Evolutionary conservation across 23 tunicate genomes (phyloP).

Genomic region (Styela plicata): DNA sequence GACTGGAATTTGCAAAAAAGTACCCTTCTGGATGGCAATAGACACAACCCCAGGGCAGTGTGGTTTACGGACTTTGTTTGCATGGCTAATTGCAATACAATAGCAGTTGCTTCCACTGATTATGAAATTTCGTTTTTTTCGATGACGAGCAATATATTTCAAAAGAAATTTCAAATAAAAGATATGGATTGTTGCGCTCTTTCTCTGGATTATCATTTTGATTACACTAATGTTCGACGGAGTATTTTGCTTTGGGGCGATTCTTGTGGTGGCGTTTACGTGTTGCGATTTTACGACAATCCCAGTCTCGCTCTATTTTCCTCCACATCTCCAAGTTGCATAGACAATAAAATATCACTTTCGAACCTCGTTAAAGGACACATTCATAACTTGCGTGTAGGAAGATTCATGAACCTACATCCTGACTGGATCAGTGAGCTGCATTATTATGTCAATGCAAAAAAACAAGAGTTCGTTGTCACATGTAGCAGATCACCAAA

Average conservation of each 20-base stretch:
- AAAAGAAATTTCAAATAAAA: conserved; percentile 68
- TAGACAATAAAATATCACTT: conserved; percentile 37
- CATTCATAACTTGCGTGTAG: conserved; percentile 38
- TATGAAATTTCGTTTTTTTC: conserved; percentile 71
- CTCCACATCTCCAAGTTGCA: conserved; percentile 16
- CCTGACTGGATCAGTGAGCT: conserved; percentile 76
- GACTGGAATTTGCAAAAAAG: conserved; percentile 62
- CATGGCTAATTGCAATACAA: conserved; percentile 74
- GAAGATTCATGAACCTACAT: conserved; percentile 34
- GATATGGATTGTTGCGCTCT: conserved; percentile 62
- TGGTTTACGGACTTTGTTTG: conserved; percentile 74
- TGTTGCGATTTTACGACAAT: conserved; percentile 59
- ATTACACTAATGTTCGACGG: conserved; percentile 26
- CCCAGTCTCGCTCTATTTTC: conserved; percentile 68
- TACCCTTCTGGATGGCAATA: conserved; percentile 25
- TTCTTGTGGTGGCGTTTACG: conserved; percentile 49
- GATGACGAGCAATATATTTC: conserved; percentile 48
- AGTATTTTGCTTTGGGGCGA: conserved; percentile 83
- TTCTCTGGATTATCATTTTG: conserved; percentile 58
- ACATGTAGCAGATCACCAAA: conserved; percentile 20
- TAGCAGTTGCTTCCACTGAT: conserved; percentile 81
- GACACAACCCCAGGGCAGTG: conserved; percentile 14
- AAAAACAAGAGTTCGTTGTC: conserved; percentile 45
- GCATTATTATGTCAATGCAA: conserved; percentile 55
- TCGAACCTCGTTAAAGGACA: conserved; percentile 13